These are phyloP conservation scores for Pongo pygmaeus DNA, from an alignment of 2,113 vertebrate genomes.

Conservation along the genomic window DNA sequence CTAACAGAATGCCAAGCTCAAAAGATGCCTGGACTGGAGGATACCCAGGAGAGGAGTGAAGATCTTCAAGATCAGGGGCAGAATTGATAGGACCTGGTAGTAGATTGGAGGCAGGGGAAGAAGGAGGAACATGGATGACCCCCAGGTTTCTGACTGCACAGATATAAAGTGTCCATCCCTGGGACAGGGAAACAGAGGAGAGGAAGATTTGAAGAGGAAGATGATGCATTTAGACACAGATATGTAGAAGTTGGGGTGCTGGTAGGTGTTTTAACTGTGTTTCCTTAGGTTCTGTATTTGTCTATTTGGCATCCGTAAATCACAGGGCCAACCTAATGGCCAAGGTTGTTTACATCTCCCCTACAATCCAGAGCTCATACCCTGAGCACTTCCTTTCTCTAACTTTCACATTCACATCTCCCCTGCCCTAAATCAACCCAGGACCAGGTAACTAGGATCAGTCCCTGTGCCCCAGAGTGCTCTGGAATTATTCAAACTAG, in stretches of 20 bases:
- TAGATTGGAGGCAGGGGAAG: neutral
- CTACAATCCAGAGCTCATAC: neutral
- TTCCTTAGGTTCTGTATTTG: conserved; percentile 22
- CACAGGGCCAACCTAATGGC: neutral
- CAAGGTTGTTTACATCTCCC: neutral
- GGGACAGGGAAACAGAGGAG: neutral
- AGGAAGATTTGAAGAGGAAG: neutral
- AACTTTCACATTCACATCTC: neutral
- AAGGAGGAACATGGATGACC: neutral
- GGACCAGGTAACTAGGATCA: neutral
- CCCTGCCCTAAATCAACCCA: neutral
- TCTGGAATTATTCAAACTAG: neutral
- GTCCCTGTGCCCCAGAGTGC: neutral
- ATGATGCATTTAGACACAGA: neutral
- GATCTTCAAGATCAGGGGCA: neutral
- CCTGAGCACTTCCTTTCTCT: neutral
- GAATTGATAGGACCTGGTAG: neutral
- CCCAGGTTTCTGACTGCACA: neutral
- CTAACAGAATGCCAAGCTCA: neutral
- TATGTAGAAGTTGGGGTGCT: neutral
- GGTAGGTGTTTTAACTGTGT: neutral
- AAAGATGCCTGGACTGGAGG: neutral
- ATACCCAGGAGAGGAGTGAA: neutral
- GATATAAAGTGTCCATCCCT: neutral
- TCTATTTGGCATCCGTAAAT: neutral